A percentile compares a stretch with the other conserved stretches of the same genome.
These are phyloP conservation scores for Sebastes iracundus DNA, from an alignment of 2,797 vertebrate genomes.

Conservation along the genomic window DNA sequence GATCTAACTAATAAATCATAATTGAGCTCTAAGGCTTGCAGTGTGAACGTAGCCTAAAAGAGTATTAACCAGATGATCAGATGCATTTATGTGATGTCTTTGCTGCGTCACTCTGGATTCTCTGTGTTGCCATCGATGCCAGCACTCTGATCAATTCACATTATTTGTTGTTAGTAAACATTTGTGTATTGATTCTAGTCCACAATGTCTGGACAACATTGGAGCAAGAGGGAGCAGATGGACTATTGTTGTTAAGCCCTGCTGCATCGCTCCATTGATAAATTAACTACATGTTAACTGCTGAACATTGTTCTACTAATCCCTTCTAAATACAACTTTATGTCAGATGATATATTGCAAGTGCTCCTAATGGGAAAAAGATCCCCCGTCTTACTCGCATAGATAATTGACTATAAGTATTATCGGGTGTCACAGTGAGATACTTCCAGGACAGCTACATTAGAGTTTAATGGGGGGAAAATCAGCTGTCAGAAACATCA, in stretches of 20 bases:
- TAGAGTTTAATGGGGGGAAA: slow-evolving; percentile 26
- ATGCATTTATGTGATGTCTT: not conserved
- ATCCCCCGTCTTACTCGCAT: slow-evolving; percentile 1
- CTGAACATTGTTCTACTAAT: slow-evolving; percentile 13
- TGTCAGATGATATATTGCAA: slow-evolving; percentile 11
- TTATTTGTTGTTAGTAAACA: slow-evolving; percentile 31
- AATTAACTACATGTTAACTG: slow-evolving; percentile 12
- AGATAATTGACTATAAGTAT: slow-evolving; percentile 16
- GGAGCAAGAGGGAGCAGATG: slow-evolving; percentile 29
- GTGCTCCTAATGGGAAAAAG: slow-evolving; percentile 6
- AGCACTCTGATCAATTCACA: slow-evolving; percentile 6
- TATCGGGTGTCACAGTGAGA: slow-evolving; percentile 21
- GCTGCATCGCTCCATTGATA: slow-evolving; percentile 12
- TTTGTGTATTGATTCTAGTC: slow-evolving; percentile 47
- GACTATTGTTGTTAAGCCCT: slow-evolving; percentile 31
- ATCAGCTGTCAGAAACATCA: slow-evolving; percentile 32
- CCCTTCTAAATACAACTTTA: slow-evolving; percentile 14
- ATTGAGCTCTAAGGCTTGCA: not conserved
- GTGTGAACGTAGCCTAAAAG: not conserved
- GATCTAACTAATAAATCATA: not conserved
- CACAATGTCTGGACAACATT: slow-evolving; percentile 29
- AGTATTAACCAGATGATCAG: not conserved
- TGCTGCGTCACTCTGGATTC: not conserved
- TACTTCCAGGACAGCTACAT: slow-evolving; percentile 22
- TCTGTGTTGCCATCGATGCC: not conserved